Evolutionary conservation across 2,888 invertebrate genomes (phyloP), one percentile per base, ranked within the genome.

Genomic region (Scaptodrosophila latifasciaeformis): DNA sequence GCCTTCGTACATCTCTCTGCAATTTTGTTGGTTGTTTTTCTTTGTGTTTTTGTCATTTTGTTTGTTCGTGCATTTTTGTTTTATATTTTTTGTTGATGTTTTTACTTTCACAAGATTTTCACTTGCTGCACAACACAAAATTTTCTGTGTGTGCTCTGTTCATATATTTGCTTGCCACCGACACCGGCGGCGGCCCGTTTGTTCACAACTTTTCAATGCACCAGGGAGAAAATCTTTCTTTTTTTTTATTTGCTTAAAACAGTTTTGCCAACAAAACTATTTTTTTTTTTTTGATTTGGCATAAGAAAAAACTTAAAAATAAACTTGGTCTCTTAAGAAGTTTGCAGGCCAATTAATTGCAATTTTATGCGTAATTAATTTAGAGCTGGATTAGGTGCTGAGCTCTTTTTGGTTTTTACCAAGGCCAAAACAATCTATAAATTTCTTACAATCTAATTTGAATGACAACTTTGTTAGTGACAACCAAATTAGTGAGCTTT

Each of bases 341-440:
- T 72, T 71, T 57, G 61, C 67, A 75, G 81, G 62, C 79, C 79
- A 72, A 72, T 72, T 72, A 72, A 81, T 81, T 78, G 65, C 79
- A 72, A 72, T 81, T 72, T 72, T 68, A 72, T 75, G 81, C 76
- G 79, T 78, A 72, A 72, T 72, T 72, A 72, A 72, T 72, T 72
- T 81, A n/a, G 59, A 81, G 81, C 81, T 67, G 68, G 72, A 78
- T 71, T 81, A 78, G 59, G 76, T 72, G 81, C 58, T 34, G 15
- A 34, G 34, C 12, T 12, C 13, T 34, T n/a, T n/a, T n/a, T n/a
- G n/a, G n/a, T n/a, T n/a, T n/a, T n/a, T n/a, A n/a, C n/a, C n/a
- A n/a, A n/a, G n/a, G n/a, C n/a, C n/a, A n/a, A n/a, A n/a, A n/a
- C n/a, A n/a, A n/a, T n/a, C n/a, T n/a, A n/a, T n/a, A n/a, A n/a